Evolutionary conservation across 2,113 vertebrate species (phyloP).

Genomic region (Apodemus sylvaticus): DNA sequence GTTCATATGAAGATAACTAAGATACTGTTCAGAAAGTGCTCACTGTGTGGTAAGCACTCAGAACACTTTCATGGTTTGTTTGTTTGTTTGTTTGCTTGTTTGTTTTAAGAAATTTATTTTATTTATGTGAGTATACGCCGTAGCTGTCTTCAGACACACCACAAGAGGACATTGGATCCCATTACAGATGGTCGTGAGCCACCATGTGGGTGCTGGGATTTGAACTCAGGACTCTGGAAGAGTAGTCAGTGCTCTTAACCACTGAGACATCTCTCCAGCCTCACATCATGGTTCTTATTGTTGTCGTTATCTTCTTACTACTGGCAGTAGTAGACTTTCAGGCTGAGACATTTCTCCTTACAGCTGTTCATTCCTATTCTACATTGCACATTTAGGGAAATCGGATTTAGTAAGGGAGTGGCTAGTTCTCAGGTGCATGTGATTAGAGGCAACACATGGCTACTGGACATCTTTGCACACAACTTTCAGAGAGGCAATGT

Average conservation of each 20-base stretch:
- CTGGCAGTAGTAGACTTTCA: background rate
- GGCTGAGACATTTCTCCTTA: background rate
- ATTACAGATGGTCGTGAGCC: too few species aligned
- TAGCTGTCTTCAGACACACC: too few species aligned
- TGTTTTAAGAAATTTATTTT: too few species aligned
- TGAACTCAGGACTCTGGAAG: too few species aligned
- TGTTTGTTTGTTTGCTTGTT: too few species aligned
- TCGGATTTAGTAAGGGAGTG: background rate
- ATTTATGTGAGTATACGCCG: too few species aligned
- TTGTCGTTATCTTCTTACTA: background rate
- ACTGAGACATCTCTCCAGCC: too few species aligned
- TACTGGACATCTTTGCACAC: background rate
- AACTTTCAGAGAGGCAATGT: background rate
- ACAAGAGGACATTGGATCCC: too few species aligned
- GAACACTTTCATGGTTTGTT: background rate
- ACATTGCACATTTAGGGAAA: rapidly evolving
- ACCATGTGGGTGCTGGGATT: too few species aligned
- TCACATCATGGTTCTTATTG: background rate
- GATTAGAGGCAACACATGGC: background rate
- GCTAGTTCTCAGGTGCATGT: background rate
- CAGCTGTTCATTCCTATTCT: background rate
- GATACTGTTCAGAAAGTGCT: background rate
- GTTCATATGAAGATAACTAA: background rate
- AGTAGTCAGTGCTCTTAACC: too few species aligned
- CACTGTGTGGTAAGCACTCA: rapidly evolving